These are phyloP conservation scores for Eristalinus sepulchralis DNA, from an alignment of 2,888 invertebrate species.

Conservation along the genomic window DNA sequence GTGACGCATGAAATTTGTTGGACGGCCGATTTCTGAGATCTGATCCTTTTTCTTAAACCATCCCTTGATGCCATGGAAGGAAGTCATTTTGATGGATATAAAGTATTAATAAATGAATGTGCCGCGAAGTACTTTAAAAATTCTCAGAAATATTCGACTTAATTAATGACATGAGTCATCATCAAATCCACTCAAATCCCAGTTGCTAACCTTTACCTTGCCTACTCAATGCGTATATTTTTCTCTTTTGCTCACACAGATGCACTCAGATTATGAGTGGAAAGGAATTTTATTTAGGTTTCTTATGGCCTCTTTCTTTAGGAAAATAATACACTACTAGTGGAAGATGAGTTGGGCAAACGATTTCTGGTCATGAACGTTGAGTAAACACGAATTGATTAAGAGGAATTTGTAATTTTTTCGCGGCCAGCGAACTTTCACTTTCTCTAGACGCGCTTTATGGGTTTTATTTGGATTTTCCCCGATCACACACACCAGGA, in stretches of 20 bases:
- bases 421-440: conserved; percentile 50
- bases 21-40: conserved; percentile 86
- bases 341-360: not conserved
- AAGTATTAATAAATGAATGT: not conserved
- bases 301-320: conserved; percentile 12
- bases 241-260: conserved; percentile 44
- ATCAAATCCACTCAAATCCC: conserved; percentile 14
- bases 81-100: conserved; percentile 74
- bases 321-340: not conserved
- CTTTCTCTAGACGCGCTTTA: conserved; percentile 32
- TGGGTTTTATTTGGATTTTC: conserved; percentile 20
- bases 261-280: conserved; percentile 22
- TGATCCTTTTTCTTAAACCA: conserved; percentile 81
- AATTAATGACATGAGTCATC: conserved; percentile 64
- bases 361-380: not conserved
- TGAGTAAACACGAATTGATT: not conserved
- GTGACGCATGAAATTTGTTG: conserved; percentile 92
- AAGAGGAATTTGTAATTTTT: not conserved
- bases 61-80: conserved; percentile 77
- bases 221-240: conserved; percentile 32
- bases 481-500: conserved; percentile 7
- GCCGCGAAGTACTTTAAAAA: conserved; percentile 42
- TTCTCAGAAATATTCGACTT: conserved; percentile 41
- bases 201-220: conserved; percentile 51
- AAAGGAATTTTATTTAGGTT: conserved; percentile 28